Evolutionary conservation across 2,888 invertebrate genomes (phyloP).

Genomic region (Thecophora atra): DNA sequence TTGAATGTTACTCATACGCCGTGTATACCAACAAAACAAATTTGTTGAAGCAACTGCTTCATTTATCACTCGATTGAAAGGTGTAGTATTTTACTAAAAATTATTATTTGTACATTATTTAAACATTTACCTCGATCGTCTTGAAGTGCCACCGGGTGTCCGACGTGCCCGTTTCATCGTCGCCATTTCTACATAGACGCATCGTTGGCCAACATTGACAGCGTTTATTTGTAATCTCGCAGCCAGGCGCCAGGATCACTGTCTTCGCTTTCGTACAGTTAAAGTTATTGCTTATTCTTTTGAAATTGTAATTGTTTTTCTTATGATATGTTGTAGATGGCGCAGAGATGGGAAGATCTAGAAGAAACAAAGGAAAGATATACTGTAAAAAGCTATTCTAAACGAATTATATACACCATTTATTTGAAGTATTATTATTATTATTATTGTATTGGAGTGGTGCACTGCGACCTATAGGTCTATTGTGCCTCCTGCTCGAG

Average conservation of each 20-base stretch:
- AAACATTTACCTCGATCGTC: slow-evolving; percentile 58
- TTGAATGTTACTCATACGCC: too few species aligned
- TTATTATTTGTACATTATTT: not conserved
- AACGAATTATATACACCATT: too few species aligned
- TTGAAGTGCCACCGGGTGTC: slow-evolving; percentile 65
- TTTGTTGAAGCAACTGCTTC: too few species aligned
- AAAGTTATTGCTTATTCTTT: slow-evolving; percentile 47
- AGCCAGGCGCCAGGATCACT: slow-evolving; percentile 63
- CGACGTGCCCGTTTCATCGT: slow-evolving; percentile 49
- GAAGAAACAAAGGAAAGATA: slow-evolving; percentile 24
- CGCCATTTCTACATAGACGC: slow-evolving; percentile 61
- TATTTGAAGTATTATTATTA: too few species aligned
- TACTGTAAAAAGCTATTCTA: not conserved
- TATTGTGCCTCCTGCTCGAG: too few species aligned
- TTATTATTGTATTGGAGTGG: too few species aligned
- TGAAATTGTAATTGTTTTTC: slow-evolving; percentile 23
- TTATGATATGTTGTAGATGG: slow-evolving; percentile 45
- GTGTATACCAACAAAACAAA: too few species aligned
- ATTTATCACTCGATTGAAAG: too few species aligned
- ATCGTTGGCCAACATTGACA: slow-evolving; percentile 66
- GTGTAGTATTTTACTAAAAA: too few species aligned
- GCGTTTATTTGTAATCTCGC: slow-evolving; percentile 66
- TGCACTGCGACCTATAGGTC: too few species aligned
- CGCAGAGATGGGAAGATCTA: slow-evolving; percentile 60
- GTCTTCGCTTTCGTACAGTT: slow-evolving; percentile 64